These are phyloP conservation scores for Nerophis lumbriciformis DNA, from an alignment of 2,113 vertebrate species.

Conservation along the genomic window DNA sequence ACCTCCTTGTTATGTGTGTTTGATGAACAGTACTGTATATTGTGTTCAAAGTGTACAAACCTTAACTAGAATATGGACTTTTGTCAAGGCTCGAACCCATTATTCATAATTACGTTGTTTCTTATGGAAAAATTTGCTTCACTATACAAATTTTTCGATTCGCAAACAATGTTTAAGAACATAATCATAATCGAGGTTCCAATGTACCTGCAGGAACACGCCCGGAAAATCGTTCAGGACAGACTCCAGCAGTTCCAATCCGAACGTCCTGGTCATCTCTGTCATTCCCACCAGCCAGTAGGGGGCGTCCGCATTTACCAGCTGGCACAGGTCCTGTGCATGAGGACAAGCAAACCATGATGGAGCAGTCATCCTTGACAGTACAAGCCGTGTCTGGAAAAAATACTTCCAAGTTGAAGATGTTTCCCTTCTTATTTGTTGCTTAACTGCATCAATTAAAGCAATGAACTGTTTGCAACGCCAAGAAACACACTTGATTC, in stretches of 20 bases:
- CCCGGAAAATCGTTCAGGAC: constrained; percentile 96
- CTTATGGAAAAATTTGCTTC: too few species aligned
- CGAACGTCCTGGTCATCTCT: constrained; percentile 97
- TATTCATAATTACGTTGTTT: too few species aligned
- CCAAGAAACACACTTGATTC: neutral
- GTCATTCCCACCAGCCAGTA: constrained; percentile 99
- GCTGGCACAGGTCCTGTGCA: constrained; percentile 89
- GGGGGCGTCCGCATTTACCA: constrained; percentile 97
- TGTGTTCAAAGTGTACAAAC: too few species aligned
- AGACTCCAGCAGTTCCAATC: constrained; percentile 93
- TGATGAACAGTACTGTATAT: too few species aligned
- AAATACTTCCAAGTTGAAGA: neutral
- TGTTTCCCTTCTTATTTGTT: neutral
- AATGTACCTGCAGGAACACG: constrained; percentile 83
- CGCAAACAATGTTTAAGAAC: too few species aligned
- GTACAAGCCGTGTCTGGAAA: constrained; percentile 9
- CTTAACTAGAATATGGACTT: too few species aligned
- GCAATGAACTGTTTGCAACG: neutral
- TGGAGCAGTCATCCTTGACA: constrained; percentile 16
- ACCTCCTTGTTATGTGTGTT: too few species aligned
- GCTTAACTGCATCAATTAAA: constrained; percentile 9
- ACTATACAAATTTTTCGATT: too few species aligned
- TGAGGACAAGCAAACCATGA: constrained; percentile 1
- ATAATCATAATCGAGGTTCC: neutral
- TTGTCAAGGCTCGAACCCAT: too few species aligned